These are phyloP conservation scores for Lissocephala sabroskyi DNA, from an alignment of 2,888 invertebrate species.

Conservation along the genomic window DNA sequence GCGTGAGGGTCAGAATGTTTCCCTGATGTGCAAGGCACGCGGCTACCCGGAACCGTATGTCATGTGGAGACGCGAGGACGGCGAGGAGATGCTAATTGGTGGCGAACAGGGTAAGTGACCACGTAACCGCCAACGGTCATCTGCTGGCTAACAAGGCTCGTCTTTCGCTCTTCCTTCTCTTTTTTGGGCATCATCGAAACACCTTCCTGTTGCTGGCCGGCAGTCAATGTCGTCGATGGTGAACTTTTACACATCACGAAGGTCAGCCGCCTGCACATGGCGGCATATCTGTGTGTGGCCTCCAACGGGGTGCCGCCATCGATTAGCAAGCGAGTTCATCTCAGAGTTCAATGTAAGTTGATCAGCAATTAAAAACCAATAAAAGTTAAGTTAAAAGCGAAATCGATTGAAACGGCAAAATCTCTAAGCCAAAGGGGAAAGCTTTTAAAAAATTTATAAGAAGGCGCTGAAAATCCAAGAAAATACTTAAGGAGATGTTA, in stretches of 20 bases:
- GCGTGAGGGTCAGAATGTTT: constrained; percentile 89
- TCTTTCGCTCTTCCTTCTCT: constrained; percentile 6
- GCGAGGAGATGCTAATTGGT: constrained; percentile 89
- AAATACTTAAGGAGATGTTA: too few relatives aligned
- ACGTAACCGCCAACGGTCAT: constrained; percentile 7
- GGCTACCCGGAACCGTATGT: constrained; percentile 94
- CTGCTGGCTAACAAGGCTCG: constrained; percentile 4
- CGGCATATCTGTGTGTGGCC: constrained; percentile 92
- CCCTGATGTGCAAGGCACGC: constrained; percentile 88
- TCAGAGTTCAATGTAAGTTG: constrained; percentile 87
- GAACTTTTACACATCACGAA: constrained; percentile 88
- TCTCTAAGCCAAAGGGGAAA: neutral
- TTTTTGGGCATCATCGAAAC: too few relatives aligned
- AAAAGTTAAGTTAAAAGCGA: neutral
- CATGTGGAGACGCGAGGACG: constrained; percentile 93
- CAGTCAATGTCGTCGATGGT: constrained; percentile 90
- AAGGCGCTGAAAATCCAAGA: too few relatives aligned
- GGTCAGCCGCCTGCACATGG: constrained; percentile 93
- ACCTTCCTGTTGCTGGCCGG: constrained; percentile 1
- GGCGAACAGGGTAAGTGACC: constrained; percentile 84
- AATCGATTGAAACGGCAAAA: neutral
- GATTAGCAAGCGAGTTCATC: constrained; percentile 86
- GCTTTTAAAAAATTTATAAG: too few relatives aligned
- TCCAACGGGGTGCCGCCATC: constrained; percentile 94
- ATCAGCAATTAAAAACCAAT: neutral